Conservation (phyloP, 2,888 invertebrate species). For the Timema podura region DNA sequence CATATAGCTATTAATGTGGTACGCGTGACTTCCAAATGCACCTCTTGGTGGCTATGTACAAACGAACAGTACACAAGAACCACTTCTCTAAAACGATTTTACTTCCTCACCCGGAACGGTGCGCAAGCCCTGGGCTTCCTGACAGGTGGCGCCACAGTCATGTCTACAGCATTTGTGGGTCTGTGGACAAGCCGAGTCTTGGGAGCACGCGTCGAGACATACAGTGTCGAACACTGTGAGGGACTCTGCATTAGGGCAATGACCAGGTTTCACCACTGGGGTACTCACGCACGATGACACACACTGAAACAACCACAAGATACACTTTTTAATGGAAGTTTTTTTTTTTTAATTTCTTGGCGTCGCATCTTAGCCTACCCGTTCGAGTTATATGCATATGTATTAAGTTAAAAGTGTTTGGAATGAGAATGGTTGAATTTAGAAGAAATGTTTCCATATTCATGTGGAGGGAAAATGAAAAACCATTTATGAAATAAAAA, state of each 20-base stretch:
- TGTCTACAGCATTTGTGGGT: slow-evolving; percentile 65
- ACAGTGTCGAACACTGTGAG: slow-evolving; percentile 55
- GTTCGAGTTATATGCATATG: too few relatives aligned
- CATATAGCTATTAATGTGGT: too few relatives aligned
- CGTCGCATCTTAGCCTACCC: too few relatives aligned
- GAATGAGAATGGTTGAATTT: too few relatives aligned
- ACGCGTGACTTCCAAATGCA: too few relatives aligned
- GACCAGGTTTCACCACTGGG: slow-evolving; percentile 44
- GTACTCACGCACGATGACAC: neutral
- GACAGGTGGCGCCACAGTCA: slow-evolving; percentile 65
- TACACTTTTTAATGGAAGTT: too few relatives aligned
- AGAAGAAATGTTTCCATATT: too few relatives aligned
- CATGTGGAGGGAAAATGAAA: too few relatives aligned
- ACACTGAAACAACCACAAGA: neutral
- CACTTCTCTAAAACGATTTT: neutral
- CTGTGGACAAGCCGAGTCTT: slow-evolving; percentile 66
- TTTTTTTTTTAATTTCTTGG: too few relatives aligned
- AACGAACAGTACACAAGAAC: neutral
- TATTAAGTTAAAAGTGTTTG: too few relatives aligned
- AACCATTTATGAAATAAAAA: too few relatives aligned
- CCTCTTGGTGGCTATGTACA: too few relatives aligned
- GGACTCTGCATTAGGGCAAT: slow-evolving; percentile 44
- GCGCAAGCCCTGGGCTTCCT: slow-evolving; percentile 57
- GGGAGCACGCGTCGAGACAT: slow-evolving; percentile 56
- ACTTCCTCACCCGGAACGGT: slow-evolving; percentile 52